phyloP scores from a whole-genome alignment of 2,888 invertebrate species.

The Phlogophora meticulosa region DNA sequence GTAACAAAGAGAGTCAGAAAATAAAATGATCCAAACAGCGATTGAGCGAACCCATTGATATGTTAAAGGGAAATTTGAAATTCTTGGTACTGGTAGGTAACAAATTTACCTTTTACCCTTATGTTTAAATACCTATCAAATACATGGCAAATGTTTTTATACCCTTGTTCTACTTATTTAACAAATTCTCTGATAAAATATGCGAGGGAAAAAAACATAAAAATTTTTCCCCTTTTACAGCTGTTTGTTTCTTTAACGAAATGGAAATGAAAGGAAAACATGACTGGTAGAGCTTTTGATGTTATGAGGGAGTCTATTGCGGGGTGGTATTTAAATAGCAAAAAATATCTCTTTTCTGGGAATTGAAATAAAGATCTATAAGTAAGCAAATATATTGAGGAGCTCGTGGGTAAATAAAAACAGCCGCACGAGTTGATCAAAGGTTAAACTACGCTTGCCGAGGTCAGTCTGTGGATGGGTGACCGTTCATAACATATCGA shows the following conservation, averaged over 20 bases:
- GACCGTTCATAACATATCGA: too few species aligned
- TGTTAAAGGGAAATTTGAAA: not conserved
- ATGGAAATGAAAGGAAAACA: conserved; percentile 37
- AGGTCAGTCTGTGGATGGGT: too few species aligned
- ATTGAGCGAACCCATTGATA: not conserved
- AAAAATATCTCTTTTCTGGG: not conserved
- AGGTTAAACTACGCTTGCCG: too few species aligned
- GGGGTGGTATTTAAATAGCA: not conserved
- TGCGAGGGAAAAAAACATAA: not conserved
- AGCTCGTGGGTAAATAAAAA: too few species aligned
- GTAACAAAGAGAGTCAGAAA: not conserved
- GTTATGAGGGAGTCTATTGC: conserved; percentile 5
- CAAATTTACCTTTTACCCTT: not conserved
- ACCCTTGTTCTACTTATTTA: not conserved
- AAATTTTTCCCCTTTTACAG: not conserved
- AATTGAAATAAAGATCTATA: too few species aligned
- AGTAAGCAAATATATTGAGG: too few species aligned
- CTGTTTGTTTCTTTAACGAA: conserved; percentile 24
- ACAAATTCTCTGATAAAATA: conserved; percentile 6
- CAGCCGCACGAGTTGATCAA: too few species aligned
- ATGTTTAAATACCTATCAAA: conserved; percentile 11
- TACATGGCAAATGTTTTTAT: not conserved
- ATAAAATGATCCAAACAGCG: not conserved
- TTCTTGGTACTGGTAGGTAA: not conserved
- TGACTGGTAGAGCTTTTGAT: conserved; percentile 27